Conservation (phyloP, 2,888 invertebrate genomes). For the Cistogaster globosa region DNA sequence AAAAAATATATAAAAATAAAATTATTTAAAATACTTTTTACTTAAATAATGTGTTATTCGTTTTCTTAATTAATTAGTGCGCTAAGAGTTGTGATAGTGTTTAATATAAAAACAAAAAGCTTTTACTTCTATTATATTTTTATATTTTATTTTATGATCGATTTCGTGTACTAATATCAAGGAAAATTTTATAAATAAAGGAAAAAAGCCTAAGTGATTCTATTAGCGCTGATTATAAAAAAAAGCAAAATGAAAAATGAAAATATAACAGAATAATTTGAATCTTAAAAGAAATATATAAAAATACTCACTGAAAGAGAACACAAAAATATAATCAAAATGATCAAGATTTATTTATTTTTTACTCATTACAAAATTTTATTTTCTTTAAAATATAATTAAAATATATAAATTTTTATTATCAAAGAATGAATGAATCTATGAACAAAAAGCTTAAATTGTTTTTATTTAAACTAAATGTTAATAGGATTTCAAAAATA, state of each 20-base stretch:
- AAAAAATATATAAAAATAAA: background rate
- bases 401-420: too few relatives aligned
- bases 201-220: conserved; percentile 46
- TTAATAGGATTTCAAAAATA: too few relatives aligned
- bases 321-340: conserved; percentile 39
- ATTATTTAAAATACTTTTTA: conserved; percentile 12
- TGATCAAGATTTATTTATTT: background rate
- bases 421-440: too few relatives aligned
- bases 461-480: too few relatives aligned
- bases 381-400: too few relatives aligned
- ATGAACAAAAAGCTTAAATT: too few relatives aligned
- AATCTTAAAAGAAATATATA: conserved; percentile 11
- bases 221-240: conserved; percentile 42
- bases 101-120: conserved; percentile 14
- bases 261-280: conserved; percentile 48
- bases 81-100: conserved; percentile 30
- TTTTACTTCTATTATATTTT: conserved; percentile 12
- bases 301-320: conserved; percentile 42
- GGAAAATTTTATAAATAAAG: conserved; percentile 26
- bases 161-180: conserved; percentile 23
- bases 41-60: background rate
- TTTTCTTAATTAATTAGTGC: conserved; percentile 20
- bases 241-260: conserved; percentile 40
- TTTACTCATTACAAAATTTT: background rate
- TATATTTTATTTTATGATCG: conserved; percentile 34